Percentiles rank a stretch among this genome's conserved stretches.
phyloP scores from a whole-genome alignment of 2,113 vertebrate genomes.

The Uria lomvia region DNA sequence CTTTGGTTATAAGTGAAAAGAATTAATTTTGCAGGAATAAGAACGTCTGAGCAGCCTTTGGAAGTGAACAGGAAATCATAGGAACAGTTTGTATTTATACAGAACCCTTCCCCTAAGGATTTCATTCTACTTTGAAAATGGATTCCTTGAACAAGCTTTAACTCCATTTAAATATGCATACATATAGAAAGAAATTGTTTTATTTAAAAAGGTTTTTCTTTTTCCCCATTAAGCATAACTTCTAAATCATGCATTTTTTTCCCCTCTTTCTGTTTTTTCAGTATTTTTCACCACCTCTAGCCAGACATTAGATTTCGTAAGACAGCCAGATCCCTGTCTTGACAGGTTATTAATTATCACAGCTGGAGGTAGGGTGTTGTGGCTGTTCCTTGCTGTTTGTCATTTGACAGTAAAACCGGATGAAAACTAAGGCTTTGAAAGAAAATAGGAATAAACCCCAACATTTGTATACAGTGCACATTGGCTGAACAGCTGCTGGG shows the following conservation, averaged over 20 bases:
- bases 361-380: constrained; percentile 45
- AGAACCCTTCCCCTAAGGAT: neutral
- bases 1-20: neutral
- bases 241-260: neutral
- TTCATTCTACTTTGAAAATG: neutral
- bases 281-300: constrained; percentile 33
- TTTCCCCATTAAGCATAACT: neutral
- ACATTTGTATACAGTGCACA: constrained; percentile 35
- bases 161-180: neutral
- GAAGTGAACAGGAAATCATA: neutral
- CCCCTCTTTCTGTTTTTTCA: neutral
- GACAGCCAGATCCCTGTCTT: constrained; percentile 26
- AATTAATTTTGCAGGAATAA: neutral
- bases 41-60: neutral
- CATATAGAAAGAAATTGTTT: neutral
- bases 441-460: constrained; percentile 12
- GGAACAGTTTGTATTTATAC: neutral
- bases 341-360: constrained; percentile 69
- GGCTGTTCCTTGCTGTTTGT: constrained; percentile 41
- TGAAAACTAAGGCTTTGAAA: constrained; percentile 21
- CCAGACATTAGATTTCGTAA: constrained; percentile 39
- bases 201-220: neutral
- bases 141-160: neutral
- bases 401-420: constrained; percentile 34
- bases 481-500: constrained; percentile 42